phyloP scores from a whole-genome alignment of 2,888 invertebrate species.

The Pristionchus arcanus region DNA sequence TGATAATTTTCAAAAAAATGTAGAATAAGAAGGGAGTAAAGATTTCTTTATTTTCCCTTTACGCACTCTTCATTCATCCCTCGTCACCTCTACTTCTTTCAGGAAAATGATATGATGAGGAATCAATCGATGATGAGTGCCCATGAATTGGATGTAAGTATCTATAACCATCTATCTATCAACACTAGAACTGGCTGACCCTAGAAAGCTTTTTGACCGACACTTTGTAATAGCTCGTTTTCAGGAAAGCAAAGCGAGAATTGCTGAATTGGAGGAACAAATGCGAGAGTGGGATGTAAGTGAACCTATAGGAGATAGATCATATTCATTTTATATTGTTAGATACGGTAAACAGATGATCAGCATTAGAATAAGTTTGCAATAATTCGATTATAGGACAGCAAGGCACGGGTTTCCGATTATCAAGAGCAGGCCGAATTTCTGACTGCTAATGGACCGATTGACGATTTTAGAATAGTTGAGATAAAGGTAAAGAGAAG shows the following conservation, averaged over 20 bases:
- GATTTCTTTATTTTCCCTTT: no score
- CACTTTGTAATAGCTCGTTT: neutral
- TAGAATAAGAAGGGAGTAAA: no score
- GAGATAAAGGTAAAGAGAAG: neutral
- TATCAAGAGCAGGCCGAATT: neutral
- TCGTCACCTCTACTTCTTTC: neutral
- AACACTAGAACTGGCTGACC: neutral
- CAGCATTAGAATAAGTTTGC: no score
- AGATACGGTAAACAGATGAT: no score
- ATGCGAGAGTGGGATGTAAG: neutral
- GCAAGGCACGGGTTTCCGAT: neutral
- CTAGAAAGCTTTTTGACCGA: neutral
- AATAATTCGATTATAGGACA: neutral
- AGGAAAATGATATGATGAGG: conserved; percentile 34
- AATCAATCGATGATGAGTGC: conserved; percentile 26
- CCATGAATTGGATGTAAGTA: conserved; percentile 22
- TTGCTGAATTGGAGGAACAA: conserved; percentile 26
- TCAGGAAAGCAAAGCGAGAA: neutral
- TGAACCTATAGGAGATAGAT: no score
- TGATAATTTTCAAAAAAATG: no score
- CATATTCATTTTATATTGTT: no score
- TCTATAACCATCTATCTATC: no score
- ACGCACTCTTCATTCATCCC: no score
- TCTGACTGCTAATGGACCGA: neutral
- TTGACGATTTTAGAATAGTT: neutral